Conservation (phyloP, 53 echinoderm and acorn worm species). For the Astropecten irregularis region DNA sequence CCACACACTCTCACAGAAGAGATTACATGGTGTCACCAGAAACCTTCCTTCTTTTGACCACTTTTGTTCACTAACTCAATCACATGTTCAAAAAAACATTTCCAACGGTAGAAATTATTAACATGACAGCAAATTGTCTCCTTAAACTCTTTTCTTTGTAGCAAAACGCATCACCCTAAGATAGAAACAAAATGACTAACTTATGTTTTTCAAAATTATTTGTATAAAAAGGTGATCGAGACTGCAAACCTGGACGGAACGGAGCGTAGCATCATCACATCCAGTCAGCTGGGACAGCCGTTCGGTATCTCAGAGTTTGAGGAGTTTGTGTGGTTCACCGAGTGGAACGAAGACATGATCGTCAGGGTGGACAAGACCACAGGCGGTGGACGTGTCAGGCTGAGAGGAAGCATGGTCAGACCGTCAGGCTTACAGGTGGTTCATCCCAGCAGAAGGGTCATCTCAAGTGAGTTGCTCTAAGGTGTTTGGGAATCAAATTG, state of each 20-base stretch:
- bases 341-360: conserved; percentile 71
- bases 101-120: too few relatives aligned
- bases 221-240: conserved; percentile 73
- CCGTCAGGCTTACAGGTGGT: conserved; percentile 74
- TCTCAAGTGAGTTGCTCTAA: conserved; percentile 45
- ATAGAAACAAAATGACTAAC: too few relatives aligned
- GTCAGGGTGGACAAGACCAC: conserved; percentile 66
- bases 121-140: too few relatives aligned
- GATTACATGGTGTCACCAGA: too few relatives aligned
- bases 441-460: conserved; percentile 54
- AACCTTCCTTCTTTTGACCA: too few relatives aligned
- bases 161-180: too few relatives aligned
- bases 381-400: conserved; percentile 58
- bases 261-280: conserved; percentile 39
- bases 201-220: too few relatives aligned
- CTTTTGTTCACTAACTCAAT: too few relatives aligned
- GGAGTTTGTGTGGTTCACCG: conserved; percentile 79
- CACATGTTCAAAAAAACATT: too few relatives aligned
- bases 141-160: too few relatives aligned
- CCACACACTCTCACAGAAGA: too few relatives aligned
- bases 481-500: too few relatives aligned
- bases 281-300: conserved; percentile 60
- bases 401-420: conserved; percentile 62
- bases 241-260: conserved; percentile 71
- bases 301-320: conserved; percentile 76